A percentile compares a stretch with the other conserved stretches of the same genome.
Conservation (phyloP, 2,888 invertebrate species). For the Mesoligia furuncula region DNA sequence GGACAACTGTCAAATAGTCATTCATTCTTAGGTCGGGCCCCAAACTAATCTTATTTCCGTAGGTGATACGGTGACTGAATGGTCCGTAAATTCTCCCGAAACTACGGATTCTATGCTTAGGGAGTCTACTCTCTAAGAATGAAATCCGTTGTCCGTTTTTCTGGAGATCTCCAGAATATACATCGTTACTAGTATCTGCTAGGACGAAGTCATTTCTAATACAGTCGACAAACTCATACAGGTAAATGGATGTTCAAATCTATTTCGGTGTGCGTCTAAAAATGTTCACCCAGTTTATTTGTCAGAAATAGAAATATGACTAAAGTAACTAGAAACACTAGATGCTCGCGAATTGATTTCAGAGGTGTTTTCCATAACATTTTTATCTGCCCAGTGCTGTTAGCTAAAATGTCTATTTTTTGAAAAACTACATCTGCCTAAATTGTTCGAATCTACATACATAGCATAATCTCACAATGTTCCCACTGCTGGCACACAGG, state of each 20-base stretch:
- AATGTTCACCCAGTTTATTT: conserved; percentile 6
- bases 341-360: background rate
- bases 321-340: background rate
- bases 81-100: too few species aligned
- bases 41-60: too few species aligned
- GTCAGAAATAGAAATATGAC: conserved; percentile 19
- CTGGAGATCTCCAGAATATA: background rate
- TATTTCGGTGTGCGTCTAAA: conserved; percentile 21
- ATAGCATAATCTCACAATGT: background rate
- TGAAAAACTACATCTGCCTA: too few species aligned
- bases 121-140: too few species aligned
- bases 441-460: background rate
- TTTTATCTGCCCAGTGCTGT: background rate
- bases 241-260: background rate
- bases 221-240: background rate
- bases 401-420: background rate
- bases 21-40: too few species aligned
- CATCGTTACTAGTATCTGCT: background rate
- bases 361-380: background rate
- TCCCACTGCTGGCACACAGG: background rate
- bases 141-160: too few species aligned
- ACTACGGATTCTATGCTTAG: too few species aligned
- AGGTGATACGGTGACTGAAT: too few species aligned
- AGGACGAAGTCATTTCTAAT: background rate
- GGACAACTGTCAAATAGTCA: too few species aligned